These are phyloP conservation scores for Vollenhovia emeryi DNA, from an alignment of 1,140 invertebrate species.

Conservation along the genomic window DNA sequence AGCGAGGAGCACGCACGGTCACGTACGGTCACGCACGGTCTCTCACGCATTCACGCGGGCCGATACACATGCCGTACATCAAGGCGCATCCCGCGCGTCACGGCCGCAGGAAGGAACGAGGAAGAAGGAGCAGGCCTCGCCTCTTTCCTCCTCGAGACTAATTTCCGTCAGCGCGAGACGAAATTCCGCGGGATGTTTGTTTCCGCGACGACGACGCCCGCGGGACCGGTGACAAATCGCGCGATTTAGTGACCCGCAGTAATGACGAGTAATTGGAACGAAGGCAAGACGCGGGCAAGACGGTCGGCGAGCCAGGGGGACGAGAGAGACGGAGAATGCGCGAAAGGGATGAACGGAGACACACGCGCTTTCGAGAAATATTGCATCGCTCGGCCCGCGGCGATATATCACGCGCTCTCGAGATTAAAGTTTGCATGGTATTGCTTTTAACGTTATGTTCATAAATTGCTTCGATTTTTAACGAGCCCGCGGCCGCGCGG, in stretches of 20 bases:
- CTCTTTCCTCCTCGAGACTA: background rate
- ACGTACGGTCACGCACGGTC: constrained; percentile 71
- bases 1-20: constrained; percentile 59
- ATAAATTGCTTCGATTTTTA: constrained; percentile 62
- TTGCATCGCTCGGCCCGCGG: constrained; percentile 49
- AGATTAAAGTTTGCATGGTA: constrained; percentile 62
- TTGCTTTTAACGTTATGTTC: constrained; percentile 61
- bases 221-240: constrained; percentile 42
- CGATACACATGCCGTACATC: constrained; percentile 68
- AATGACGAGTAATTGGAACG: constrained; percentile 31
- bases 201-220: background rate
- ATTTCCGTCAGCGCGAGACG: constrained; percentile 29
- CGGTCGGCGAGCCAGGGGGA: background rate
- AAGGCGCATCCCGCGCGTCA: constrained; percentile 9
- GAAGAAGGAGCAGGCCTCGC: background rate
- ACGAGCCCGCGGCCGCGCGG: constrained; percentile 42
- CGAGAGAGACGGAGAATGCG: background rate
- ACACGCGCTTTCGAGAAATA: constrained; percentile 52
- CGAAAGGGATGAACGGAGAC: constrained; percentile 35
- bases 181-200: constrained; percentile 35
- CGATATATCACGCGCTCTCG: constrained; percentile 60
- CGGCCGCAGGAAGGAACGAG: background rate
- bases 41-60: constrained; percentile 57
- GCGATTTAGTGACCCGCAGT: constrained; percentile 38
- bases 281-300: constrained; percentile 19